A percentile compares a stretch with the other conserved stretches of the same genome.
These are phyloP conservation scores for Entomyzon cyanotis DNA, from an alignment of 2,113 vertebrate genomes.

Conservation along the genomic window DNA sequence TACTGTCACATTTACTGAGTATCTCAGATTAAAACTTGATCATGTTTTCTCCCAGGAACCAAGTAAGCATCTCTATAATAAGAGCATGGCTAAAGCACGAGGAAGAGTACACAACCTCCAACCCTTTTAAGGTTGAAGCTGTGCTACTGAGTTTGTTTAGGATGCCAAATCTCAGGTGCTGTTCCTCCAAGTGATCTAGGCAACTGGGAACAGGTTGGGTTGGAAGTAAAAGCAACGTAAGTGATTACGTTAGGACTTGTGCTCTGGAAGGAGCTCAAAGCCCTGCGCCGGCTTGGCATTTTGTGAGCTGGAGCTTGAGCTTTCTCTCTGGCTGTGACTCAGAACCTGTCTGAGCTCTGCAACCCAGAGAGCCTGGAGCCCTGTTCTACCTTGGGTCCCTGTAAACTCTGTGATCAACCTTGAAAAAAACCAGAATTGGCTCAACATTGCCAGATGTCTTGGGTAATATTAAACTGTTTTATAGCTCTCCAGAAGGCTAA, in stretches of 20 bases:
- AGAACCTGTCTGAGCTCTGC: neutral
- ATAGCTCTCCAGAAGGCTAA: neutral
- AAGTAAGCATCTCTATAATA: neutral
- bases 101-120: neutral
- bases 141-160: neutral
- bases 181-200: neutral
- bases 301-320: neutral
- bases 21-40: neutral
- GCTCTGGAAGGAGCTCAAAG: neutral
- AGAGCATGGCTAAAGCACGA: neutral
- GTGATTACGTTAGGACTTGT: fast-evolving
- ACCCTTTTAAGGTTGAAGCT: neutral
- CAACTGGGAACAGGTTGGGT: fast-evolving
- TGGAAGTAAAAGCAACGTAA: neutral
- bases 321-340: neutral
- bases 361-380: neutral
- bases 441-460: neutral
- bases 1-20: constrained; percentile 16
- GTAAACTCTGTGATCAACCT: neutral
- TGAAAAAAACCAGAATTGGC: neutral
- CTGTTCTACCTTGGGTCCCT: neutral
- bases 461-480: neutral
- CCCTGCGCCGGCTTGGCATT: neutral
- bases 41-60: neutral
- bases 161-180: neutral